These are phyloP conservation scores for Sarcophilus harrisii DNA, from an alignment of 2,797 vertebrate genomes.

Conservation along the genomic window DNA sequence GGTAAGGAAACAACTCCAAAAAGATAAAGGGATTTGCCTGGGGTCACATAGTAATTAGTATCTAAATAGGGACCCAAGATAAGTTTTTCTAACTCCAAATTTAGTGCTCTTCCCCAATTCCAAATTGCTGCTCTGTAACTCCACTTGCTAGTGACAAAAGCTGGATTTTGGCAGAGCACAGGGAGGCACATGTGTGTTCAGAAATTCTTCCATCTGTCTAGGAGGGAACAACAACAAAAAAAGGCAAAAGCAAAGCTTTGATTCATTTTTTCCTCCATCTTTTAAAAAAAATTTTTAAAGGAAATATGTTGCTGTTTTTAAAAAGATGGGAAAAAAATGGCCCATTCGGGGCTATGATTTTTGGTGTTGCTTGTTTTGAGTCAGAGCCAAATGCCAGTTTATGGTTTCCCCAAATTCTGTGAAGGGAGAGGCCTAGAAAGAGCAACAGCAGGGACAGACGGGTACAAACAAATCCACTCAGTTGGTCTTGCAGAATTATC, in stretches of 20 bases:
- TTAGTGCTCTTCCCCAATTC: not conserved
- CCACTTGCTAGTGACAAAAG: not conserved
- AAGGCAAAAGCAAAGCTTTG: slow-evolving; percentile 28
- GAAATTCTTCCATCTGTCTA: slow-evolving; percentile 27
- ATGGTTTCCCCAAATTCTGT: not conserved
- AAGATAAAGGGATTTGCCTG: not conserved
- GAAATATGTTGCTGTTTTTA: slow-evolving; percentile 12
- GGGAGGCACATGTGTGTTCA: not conserved
- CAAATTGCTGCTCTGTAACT: not conserved
- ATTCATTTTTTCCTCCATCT: not conserved
- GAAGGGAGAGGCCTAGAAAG: not conserved
- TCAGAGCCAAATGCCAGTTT: slow-evolving; percentile 1
- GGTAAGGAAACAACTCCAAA: not conserved
- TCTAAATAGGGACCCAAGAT: not conserved
- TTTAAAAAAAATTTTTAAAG: not conserved
- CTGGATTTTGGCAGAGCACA: not conserved
- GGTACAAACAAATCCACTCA: not conserved
- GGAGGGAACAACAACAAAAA: slow-evolving; percentile 20
- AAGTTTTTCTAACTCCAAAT: not conserved
- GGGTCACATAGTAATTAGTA: not conserved
- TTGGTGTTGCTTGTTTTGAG: not conserved
- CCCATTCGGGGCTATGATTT: slow-evolving; percentile 1
- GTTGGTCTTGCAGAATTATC: not conserved
- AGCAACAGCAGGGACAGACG: not conserved
- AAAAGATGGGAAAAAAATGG: not conserved